These are phyloP conservation scores for Synergus gifuensis DNA, from an alignment of 2,888 invertebrate genomes.

Conservation along the genomic window DNA sequence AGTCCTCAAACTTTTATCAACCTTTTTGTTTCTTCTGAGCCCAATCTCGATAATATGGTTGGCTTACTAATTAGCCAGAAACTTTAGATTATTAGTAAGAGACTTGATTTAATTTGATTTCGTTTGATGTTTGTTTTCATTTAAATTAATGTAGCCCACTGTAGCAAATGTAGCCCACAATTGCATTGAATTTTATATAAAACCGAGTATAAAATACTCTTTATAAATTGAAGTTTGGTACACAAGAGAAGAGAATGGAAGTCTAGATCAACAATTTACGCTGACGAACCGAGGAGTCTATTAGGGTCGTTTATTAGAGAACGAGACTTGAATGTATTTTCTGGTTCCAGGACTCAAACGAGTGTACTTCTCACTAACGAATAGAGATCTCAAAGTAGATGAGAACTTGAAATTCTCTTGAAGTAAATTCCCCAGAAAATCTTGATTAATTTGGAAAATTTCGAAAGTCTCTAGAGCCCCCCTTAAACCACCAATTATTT, in stretches of 20 bases:
- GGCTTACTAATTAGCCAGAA: background rate
- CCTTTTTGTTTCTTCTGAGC: background rate
- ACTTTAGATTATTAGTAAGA: background rate
- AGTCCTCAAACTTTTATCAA: background rate
- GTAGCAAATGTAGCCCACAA: too few species aligned
- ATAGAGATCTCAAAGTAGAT: background rate
- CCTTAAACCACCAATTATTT: too few species aligned
- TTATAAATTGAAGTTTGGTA: background rate
- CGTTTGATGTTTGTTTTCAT: too few species aligned
- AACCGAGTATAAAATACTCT: background rate
- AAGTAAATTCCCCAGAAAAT: background rate
- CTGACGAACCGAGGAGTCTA: conserved; percentile 12
- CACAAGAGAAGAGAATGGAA: background rate
- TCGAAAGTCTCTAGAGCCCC: background rate
- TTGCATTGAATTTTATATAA: too few species aligned
- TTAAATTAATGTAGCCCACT: too few species aligned
- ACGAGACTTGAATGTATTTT: conserved; percentile 9
- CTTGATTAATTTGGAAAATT: background rate
- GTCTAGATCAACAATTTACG: conserved; percentile 9
- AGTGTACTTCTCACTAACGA: conserved; percentile 1
- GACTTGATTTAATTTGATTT: background rate
- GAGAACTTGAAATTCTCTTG: background rate
- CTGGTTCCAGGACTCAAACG: background rate
- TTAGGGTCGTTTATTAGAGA: conserved; percentile 22
- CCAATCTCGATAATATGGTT: background rate